Evolutionary conservation across 2,888 invertebrate genomes (phyloP).

Genomic region (Pandemis corylana): DNA sequence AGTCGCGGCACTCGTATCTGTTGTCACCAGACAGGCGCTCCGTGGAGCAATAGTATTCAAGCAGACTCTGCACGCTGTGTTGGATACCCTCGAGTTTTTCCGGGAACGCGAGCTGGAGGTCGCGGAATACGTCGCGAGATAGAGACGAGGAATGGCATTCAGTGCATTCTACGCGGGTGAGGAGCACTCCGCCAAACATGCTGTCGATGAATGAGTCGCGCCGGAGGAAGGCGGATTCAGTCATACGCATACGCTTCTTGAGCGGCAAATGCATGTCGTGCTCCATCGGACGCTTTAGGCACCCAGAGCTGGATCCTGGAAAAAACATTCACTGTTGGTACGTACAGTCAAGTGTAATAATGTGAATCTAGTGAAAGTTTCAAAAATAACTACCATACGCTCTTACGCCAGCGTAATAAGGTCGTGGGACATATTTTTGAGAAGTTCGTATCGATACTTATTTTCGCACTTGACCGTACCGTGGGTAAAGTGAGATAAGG

Average conservation of each 20-base stretch:
- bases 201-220: slow-evolving; percentile 84
- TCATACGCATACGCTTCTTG: slow-evolving; percentile 62
- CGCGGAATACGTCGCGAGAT: slow-evolving; percentile 91
- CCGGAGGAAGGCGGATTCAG: slow-evolving; percentile 57
- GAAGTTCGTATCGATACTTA: too few species aligned
- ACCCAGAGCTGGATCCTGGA: slow-evolving; percentile 60
- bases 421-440: too few species aligned
- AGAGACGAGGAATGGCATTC: slow-evolving; percentile 89
- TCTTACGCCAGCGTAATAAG: too few species aligned
- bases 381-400: too few species aligned
- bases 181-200: slow-evolving; percentile 91
- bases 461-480: too few species aligned
- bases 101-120: slow-evolving; percentile 91
- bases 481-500: too few species aligned
- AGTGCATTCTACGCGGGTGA: slow-evolving; percentile 90
- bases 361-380: too few species aligned
- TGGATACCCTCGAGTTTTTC: slow-evolving; percentile 75
- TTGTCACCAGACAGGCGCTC: slow-evolving; percentile 93
- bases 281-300: slow-evolving; percentile 54
- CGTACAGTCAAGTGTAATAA: too few species aligned
- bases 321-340: background rate
- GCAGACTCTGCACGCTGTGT: slow-evolving; percentile 90
- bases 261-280: slow-evolving; percentile 48
- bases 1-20: slow-evolving; percentile 91
- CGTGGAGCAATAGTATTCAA: slow-evolving; percentile 91